Evolutionary conservation across 2,888 invertebrate genomes (phyloP), one percentile per base, ranked within the genome.

Genomic region (Ornithoptera alexandrae): DNA sequence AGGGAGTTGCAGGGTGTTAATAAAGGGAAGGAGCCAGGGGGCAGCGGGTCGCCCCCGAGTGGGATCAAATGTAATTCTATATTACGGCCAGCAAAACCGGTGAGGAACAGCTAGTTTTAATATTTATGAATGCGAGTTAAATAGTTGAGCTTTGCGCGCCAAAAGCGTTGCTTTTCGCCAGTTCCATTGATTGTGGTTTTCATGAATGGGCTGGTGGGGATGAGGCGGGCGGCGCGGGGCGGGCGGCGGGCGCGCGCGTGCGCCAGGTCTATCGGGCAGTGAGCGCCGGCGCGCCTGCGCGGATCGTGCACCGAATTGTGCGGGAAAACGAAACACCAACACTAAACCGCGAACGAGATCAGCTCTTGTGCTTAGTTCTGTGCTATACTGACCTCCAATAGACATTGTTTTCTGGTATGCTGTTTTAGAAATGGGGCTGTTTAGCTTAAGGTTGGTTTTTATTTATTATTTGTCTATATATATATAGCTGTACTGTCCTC

Each of bases 191-290:
- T 77, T 74, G 76, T 74, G 62, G 72, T 78, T 83, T 89, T 90
- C 87, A 90, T 90, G 89, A 90, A 90, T 90, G 87, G 78, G 74
- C 71, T 73, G 74, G 81, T 85, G 89, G 91, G 81, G 89, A 89
- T 89, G 81, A 73, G 77, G 62, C 75, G 77, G 80, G 85, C 82
- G 82, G 83, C 81, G 83, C 82, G 30, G 5, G 30, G 30, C 77
- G 77, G 85, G 79, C 70, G 74, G 73, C 71, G 69, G 83, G 76
- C 78, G 65, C 65, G 66, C 78, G 65, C 62, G 66, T 58, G 66
- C 73, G 77, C 78, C 78, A 83, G 86, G 87, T 85, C 87, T 84
- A 82, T 77, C 78, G 76, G 76, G 78, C 81, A 83, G 81, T 84
- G 74, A 81, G 82, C 79, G 78, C 78, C 78, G 78, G 80, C 82